phyloP scores from a whole-genome alignment of 2,888 invertebrate genomes.

The Poecilus cupreus region DNA sequence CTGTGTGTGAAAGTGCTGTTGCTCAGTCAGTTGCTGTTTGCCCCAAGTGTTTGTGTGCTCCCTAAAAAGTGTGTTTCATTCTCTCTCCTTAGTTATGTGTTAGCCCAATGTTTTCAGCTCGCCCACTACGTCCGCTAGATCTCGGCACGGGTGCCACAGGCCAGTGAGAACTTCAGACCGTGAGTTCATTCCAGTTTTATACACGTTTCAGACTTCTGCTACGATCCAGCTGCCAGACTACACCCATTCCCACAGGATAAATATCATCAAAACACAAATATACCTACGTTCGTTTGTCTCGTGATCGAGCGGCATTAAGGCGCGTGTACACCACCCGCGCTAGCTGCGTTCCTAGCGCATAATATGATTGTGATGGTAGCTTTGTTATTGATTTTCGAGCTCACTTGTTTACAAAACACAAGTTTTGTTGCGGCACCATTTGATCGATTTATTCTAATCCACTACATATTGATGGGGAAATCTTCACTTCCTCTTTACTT shows the following conservation, averaged over 20 bases:
- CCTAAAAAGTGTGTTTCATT: conserved; percentile 45
- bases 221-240: conserved; percentile 12
- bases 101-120: conserved; percentile 57
- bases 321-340: conserved; percentile 38
- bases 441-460: conserved; percentile 39
- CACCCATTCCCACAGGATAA: conserved; percentile 37
- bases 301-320: conserved; percentile 22
- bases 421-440: conserved; percentile 25
- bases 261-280: conserved; percentile 28
- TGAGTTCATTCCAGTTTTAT: conserved; percentile 58
- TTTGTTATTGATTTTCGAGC: conserved; percentile 56
- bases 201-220: conserved; percentile 15
- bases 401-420: conserved; percentile 55
- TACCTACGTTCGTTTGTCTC: background rate
- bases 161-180: conserved; percentile 46
- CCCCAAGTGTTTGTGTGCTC: conserved; percentile 37
- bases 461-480: conserved; percentile 1
- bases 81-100: conserved; percentile 52
- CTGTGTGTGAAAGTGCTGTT: conserved; percentile 53
- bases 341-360: conserved; percentile 42
- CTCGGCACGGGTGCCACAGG: conserved; percentile 13
- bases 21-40: conserved; percentile 19
- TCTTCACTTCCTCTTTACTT: background rate
- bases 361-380: conserved; percentile 40
- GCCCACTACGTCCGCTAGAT: conserved; percentile 33